Base-by-base conservation (phyloP, 2,888 invertebrate genomes). In the Papilio elwesi region DNA sequence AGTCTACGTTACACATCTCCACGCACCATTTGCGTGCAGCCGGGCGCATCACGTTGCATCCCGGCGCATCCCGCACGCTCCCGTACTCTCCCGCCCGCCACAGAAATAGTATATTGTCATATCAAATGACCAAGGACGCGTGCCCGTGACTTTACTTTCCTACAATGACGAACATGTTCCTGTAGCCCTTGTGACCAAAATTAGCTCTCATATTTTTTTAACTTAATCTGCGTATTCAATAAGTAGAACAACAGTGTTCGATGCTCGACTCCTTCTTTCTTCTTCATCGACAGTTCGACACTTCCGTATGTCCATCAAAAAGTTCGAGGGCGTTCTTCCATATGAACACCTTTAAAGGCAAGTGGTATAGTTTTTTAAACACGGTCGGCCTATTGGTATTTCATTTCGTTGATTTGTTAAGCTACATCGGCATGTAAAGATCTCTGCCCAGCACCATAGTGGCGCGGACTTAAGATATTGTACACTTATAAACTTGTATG, bases 11-110 rank as follows among this genome's bases (percentile, higher is more conserved):
- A 90, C 90, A 90, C 90, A 85, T 89, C 88, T 91, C 85, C 85
- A 90, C 89, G 92, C 92, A 90, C 91, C 91, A 92, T 93, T 93
- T 92, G 89, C 85, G 87, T 89, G 89, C 90, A 90, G 84, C 84
- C 90, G 88, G 83, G 89, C 90, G 90, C 89, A 88, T 85, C 88
- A 79, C 86, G 80, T 78, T 82, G 83, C 85, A 85, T 84, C 87
- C 82, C 86, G 80, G 78, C 78, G 77, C 77, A 79, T 81, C 78
- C 80, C 81, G 79, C 77, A 74, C 74, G 76, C 76, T 75, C 79
- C 76, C 75, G 75, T 67, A 74, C 79, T 76, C 80, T 79, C 83
- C 85, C 67, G 75, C 79, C 75, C 79, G 79, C 83, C 85, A 90
- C 91, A 90, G 83, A 89, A 92, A 92, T 92, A 92, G 90, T 89